A percentile compares a stretch with the other conserved stretches of the same genome.
Conservation (phyloP, 64 coral and sea anemone species). For the Cladopsammia gracilis region DNA sequence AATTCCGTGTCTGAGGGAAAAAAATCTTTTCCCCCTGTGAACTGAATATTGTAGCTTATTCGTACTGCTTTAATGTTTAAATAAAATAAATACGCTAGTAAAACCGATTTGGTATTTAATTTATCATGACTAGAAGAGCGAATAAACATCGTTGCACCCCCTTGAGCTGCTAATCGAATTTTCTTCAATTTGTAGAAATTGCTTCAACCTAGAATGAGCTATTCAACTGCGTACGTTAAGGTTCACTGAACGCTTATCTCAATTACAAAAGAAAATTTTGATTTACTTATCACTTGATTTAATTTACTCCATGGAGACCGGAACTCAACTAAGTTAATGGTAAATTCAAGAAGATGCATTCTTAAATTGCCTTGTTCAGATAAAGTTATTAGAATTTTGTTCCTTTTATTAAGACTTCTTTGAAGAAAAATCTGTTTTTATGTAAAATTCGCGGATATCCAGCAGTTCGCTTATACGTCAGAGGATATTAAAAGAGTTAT, state of each 20-base stretch:
- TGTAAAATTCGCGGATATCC: background rate
- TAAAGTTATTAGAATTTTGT: slow-evolving; percentile 30
- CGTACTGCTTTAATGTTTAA: background rate
- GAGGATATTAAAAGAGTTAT: slow-evolving; percentile 60
- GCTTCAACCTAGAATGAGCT: background rate
- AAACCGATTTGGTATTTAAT: background rate
- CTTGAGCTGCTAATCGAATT: background rate
- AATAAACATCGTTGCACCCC: background rate
- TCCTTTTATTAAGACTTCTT: slow-evolving; percentile 21
- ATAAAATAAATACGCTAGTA: background rate
- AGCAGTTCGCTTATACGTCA: slow-evolving; percentile 3
- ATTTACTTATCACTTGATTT: slow-evolving; percentile 26
- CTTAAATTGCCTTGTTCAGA: slow-evolving; percentile 31
- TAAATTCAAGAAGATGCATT: background rate
- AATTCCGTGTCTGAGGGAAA: background rate
- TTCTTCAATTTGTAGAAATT: slow-evolving; percentile 7
- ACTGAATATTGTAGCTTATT: too few relatives aligned
- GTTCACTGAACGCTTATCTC: slow-evolving; percentile 6
- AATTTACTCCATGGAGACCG: slow-evolving; percentile 33
- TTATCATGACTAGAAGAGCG: background rate
- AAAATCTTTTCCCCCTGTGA: too few relatives aligned
- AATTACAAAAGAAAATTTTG: slow-evolving; percentile 33
- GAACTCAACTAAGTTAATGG: slow-evolving; percentile 45
- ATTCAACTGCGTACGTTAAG: background rate
- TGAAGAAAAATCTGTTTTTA: slow-evolving; percentile 6